Evolutionary conservation across 2,888 invertebrate genomes (phyloP), one percentile per base, ranked within the genome.

Genomic region (Portevinia maculata): DNA sequence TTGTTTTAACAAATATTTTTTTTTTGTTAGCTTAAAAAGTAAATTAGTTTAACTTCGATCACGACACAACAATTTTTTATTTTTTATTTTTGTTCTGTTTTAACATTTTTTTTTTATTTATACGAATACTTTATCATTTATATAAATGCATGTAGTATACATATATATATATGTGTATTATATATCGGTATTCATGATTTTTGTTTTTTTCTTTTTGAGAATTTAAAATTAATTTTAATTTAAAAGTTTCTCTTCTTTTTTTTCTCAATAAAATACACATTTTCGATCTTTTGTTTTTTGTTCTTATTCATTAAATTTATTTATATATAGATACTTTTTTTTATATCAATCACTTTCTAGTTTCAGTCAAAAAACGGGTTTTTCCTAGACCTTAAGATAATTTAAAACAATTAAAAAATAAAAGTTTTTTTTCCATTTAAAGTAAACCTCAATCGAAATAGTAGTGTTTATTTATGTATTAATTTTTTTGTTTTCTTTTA

Each of bases 11-110:
- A 46, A 57, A 79, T 60, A 73, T 73, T 83, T 75, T 64, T 84
- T 59, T 74, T 84, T 57, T 79, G 78, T 64, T 53, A 84, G 71
- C 85, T 86, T 86, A 86, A 85, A 84, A 71, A 65, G 67, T 85
- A 86, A 85, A 84, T 79, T 85, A 86, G 85, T 85, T 86, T 85
- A 86, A 85, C 78, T 83, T 85, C 85, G 85, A 84, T 85, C 81
- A 85, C 85, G 84, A 84, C 79, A 84, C 83, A 79, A 83, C 64
- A 79, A 67, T 71, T 76, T 85, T 84, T 83, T 69, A 41, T 50
- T 74, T 71, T 55, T 48, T 59, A n/a, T 41, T 69, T 70, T 69
- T 71, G 24, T 78, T 81, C 46, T 79, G 53, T n/a, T 76, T 79
- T 62, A 79, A 41, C 62, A 55, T 55, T 60, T 41, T 64, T 34